phyloP scores from a whole-genome alignment of 2,888 invertebrate species.

The Nycteola revayana region DNA sequence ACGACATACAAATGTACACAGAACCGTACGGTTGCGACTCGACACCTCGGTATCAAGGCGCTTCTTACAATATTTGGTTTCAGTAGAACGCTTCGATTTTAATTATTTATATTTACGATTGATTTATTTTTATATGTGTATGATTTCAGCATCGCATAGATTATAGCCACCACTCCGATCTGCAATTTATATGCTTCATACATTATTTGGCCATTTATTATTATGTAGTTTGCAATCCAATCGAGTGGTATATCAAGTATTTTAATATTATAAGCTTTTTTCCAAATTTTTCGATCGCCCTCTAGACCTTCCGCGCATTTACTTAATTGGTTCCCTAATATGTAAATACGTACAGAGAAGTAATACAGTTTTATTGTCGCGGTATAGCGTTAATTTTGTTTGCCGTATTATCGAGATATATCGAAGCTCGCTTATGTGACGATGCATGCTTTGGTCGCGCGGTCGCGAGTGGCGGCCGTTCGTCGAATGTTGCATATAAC shows the following conservation, averaged over 20 bases:
- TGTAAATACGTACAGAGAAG: slow-evolving; percentile 41
- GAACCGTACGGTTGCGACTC: slow-evolving; percentile 33
- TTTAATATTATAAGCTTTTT: slow-evolving; percentile 52
- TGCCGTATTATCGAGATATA: slow-evolving; percentile 41
- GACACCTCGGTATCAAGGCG: slow-evolving; percentile 45
- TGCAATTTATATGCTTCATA: slow-evolving; percentile 65
- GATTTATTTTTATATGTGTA: slow-evolving; percentile 68
- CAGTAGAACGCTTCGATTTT: slow-evolving; percentile 66
- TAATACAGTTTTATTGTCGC: slow-evolving; percentile 40
- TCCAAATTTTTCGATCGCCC: slow-evolving; percentile 57
- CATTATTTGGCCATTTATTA: slow-evolving; percentile 52
- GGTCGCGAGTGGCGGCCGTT: slow-evolving; percentile 13
- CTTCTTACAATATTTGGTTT: slow-evolving; percentile 63
- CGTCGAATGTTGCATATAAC: slow-evolving; percentile 26
- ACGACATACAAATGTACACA: slow-evolving; percentile 18
- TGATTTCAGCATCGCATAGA: slow-evolving; percentile 69
- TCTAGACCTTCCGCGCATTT: slow-evolving; percentile 76
- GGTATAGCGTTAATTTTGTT: slow-evolving; percentile 61
- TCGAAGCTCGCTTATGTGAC: slow-evolving; percentile 56
- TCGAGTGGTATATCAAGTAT: slow-evolving; percentile 48
- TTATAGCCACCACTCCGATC: slow-evolving; percentile 54
- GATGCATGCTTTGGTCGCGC: slow-evolving; percentile 50
- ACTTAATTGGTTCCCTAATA: slow-evolving; percentile 54
- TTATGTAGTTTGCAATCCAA: slow-evolving; percentile 59
- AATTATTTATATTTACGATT: slow-evolving; percentile 54